Conservation (phyloP, 2,113 vertebrate species). For the Cheirogaleus medius region DNA sequence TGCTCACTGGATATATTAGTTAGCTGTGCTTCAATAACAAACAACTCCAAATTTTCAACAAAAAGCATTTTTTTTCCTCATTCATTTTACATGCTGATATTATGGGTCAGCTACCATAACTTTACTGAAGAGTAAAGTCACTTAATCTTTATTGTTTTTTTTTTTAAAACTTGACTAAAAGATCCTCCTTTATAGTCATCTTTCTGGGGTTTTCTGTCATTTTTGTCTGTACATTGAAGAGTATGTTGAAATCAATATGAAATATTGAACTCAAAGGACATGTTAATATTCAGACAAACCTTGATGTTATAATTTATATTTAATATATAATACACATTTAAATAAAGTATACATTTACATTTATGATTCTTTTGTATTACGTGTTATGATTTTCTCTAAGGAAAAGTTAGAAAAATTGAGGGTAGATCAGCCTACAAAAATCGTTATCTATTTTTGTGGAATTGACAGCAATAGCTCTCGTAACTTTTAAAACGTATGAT, state of each 20-base stretch:
- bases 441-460: constrained; percentile 6
- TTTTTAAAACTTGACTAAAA: neutral
- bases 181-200: no score
- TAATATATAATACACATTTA: neutral
- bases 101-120: neutral
- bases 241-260: neutral
- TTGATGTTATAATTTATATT: neutral
- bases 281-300: neutral
- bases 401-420: neutral
- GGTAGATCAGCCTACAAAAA: neutral
- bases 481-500: constrained; percentile 52
- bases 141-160: neutral
- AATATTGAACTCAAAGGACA: neutral
- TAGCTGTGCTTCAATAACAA: neutral
- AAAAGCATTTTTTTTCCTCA: neutral
- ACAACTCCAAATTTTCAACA: neutral
- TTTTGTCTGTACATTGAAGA: neutral
- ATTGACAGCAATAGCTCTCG: neutral
- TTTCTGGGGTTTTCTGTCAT: neutral
- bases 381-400: neutral
- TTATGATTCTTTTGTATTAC: neutral
- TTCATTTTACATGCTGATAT: neutral
- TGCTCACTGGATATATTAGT: neutral
- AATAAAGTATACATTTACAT: neutral
- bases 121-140: neutral